Evolutionary conservation across 2,888 invertebrate genomes (phyloP).

Genomic region (Orchesella flavescens): DNA sequence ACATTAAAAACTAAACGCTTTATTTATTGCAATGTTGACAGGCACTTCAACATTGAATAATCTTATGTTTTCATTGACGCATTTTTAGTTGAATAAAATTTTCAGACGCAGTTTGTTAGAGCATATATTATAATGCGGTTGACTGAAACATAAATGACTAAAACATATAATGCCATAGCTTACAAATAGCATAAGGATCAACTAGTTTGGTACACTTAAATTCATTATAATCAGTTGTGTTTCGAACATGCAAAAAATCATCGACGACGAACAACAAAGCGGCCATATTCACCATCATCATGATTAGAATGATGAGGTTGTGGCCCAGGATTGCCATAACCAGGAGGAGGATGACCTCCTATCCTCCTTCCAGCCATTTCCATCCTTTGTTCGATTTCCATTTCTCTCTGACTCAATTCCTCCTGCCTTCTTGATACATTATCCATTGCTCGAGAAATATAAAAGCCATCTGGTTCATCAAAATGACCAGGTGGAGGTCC

Average conservation of each 20-base stretch:
- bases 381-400: conserved; percentile 44
- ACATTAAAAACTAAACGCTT: too few species aligned
- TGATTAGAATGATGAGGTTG: background rate
- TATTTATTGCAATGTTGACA: too few species aligned
- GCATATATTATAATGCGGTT: too few species aligned
- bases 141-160: too few species aligned
- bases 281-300: conserved; percentile 19
- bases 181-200: too few species aligned
- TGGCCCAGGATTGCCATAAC: background rate
- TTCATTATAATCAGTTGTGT: too few species aligned
- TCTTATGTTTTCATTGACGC: too few species aligned
- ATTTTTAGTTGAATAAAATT: too few species aligned
- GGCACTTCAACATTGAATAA: too few species aligned
- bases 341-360: background rate
- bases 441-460: conserved; percentile 35
- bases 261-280: conserved; percentile 36
- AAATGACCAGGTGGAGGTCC: background rate
- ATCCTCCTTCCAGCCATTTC: conserved; percentile 34
- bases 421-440: conserved; percentile 25
- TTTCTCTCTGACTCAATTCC: conserved; percentile 40
- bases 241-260: background rate
- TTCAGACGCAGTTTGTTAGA: too few species aligned
- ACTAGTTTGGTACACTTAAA: too few species aligned
- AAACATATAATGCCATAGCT: too few species aligned
- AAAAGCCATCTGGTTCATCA: background rate